Evolutionary conservation across 2,113 vertebrate species (phyloP), one percentile per base, ranked within the genome.

Genomic region (Laticauda colubrina): DNA sequence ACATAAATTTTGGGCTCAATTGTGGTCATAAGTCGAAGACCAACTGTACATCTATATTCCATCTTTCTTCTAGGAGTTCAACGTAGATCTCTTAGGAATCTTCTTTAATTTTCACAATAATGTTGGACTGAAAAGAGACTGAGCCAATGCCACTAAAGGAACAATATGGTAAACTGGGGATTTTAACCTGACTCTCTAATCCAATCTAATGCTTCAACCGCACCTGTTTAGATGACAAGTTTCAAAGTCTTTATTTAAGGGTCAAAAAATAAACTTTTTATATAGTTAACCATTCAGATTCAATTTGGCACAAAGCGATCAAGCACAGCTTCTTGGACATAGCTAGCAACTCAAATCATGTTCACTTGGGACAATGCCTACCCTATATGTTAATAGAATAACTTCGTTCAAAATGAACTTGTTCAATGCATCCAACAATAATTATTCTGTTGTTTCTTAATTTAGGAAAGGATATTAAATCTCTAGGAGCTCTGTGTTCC

Each of bases 401-500:
- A 81, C 18, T 75, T 75, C 21, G 7, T 81, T 81, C 2, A 75
- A 12, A 90, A 54, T 5, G 2, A 15, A 53, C 81, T 61, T 14
- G 90, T 45, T 90, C 0, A 85, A 87, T 90, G 53, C 7, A 21
- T 21, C n/a, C 8, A 94, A 93, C 87, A 26, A 23, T 56, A 18
- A 3, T 57, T 14, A 3, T 0, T 0, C 29, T 94, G 89, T 11
- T 48, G 64, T 88, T 94, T 20, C 26, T 21, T 75, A 95, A 53
- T 43, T 89, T 87, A 43, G 85, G 54, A 97, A 99, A 99, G 99
- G 99, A 99, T 99, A 99, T 99, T 98, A 99, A 98, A 98, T 99
- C 99, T 98, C 99, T 99, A 97, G 99, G 99, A 97, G 99, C 99
- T 98, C 99, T 99, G 98, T 99, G 99, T 98, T 99, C 99, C 96